A percentile compares a stretch with the other conserved stretches of the same genome.
These are phyloP conservation scores for Pomatorhinus ruficollis DNA, from an alignment of 2,113 vertebrate genomes.

Conservation along the genomic window DNA sequence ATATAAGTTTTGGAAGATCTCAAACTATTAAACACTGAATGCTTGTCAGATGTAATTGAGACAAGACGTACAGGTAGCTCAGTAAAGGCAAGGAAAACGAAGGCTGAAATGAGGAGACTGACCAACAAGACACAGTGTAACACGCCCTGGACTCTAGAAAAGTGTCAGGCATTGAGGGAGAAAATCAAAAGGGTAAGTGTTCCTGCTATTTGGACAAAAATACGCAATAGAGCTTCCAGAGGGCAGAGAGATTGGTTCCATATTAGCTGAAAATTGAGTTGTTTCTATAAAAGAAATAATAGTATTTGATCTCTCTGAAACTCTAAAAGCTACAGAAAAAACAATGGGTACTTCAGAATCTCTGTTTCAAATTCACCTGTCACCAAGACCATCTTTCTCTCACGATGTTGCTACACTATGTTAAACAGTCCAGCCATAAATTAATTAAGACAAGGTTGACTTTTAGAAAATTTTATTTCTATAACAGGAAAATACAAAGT, in stretches of 20 bases:
- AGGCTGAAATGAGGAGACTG: not conserved
- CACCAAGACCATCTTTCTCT: not conserved
- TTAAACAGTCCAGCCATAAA: not conserved
- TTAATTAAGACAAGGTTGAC: not conserved
- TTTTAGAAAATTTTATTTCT: slow-evolving; percentile 67
- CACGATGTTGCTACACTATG: not conserved
- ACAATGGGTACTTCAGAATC: not conserved
- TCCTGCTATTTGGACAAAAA: not conserved
- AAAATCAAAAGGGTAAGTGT: not conserved
- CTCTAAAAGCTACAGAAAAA: not conserved
- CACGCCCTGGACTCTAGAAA: not conserved
- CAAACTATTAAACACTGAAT: not conserved
- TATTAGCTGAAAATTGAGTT: not conserved
- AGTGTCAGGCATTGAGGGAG: not conserved
- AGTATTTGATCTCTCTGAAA: not conserved
- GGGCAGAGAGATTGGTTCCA: not conserved
- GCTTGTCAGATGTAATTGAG: not conserved
- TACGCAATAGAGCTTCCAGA: not conserved
- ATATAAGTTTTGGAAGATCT: not conserved
- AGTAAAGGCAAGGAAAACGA: not conserved
- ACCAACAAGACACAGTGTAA: not conserved
- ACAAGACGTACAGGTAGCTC: not conserved
- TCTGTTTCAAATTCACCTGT: not conserved
- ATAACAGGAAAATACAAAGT: slow-evolving; percentile 43
- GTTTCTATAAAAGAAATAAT: not conserved